A percentile compares a stretch with the other conserved stretches of the same genome.
phyloP scores from a whole-genome alignment of 2,888 invertebrate species.

The Nomada goodeniana region DNA sequence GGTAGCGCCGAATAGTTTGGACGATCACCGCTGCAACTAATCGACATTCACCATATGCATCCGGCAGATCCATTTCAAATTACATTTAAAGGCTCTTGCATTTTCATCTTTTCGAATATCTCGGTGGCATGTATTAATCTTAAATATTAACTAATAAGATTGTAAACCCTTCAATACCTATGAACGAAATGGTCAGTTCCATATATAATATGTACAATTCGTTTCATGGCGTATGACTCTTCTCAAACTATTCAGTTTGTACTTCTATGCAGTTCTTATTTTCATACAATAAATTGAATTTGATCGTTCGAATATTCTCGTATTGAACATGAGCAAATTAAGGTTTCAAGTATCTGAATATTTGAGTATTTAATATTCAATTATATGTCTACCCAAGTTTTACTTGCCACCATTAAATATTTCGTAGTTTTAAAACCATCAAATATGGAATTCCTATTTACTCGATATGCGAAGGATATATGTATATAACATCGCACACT shows the following conservation, averaged over 20 bases:
- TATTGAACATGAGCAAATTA: not conserved
- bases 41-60: conserved; percentile 1
- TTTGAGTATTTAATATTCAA: not conserved
- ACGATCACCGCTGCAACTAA: conserved; percentile 19
- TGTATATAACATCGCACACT: not conserved
- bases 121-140: not conserved
- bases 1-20: conserved; percentile 24
- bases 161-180: not conserved
- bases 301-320: not conserved
- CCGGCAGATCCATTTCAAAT: conserved; percentile 35
- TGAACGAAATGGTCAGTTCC: not conserved
- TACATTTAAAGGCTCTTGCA: not conserved
- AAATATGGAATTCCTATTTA: not conserved
- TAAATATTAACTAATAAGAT: not conserved
- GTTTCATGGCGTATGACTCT: not conserved
- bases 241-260: not conserved
- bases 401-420: not conserved
- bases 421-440: not conserved
- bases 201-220: not conserved
- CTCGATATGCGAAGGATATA: not conserved
- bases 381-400: too few relatives aligned
- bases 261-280: not conserved
- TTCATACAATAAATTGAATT: not conserved
- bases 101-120: not conserved
- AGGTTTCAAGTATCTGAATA: not conserved